These are phyloP conservation scores for Falcaria lacertinaria DNA, from an alignment of 2,888 invertebrate species.

Conservation along the genomic window DNA sequence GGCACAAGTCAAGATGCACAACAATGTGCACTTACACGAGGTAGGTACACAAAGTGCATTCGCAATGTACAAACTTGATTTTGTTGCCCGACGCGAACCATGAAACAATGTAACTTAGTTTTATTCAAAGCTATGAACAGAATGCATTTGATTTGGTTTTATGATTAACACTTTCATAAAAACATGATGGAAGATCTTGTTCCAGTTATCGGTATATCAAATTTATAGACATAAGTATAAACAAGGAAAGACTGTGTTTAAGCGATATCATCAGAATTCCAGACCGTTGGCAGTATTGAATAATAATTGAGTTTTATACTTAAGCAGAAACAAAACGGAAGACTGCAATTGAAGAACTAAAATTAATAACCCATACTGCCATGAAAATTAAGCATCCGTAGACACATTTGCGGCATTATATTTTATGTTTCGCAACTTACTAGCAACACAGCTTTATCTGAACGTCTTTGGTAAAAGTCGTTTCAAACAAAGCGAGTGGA, in stretches of 20 bases:
- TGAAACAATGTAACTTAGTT: neutral
- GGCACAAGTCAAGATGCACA: neutral
- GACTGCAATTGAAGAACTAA: neutral
- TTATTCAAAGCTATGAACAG: neutral
- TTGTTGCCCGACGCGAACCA: neutral
- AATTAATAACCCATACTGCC: neutral
- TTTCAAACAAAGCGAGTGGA: neutral
- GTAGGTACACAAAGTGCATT: neutral
- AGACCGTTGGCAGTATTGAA: too few species aligned
- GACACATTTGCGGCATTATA: neutral
- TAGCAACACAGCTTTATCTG: neutral
- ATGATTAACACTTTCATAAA: too few species aligned
- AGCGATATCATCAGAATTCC: too few species aligned
- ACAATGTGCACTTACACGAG: neutral
- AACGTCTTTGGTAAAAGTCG: neutral
- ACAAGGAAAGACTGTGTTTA: too few species aligned
- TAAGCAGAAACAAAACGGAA: too few species aligned
- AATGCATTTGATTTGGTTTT: neutral
- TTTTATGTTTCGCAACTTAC: neutral
- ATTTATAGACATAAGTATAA: too few species aligned
- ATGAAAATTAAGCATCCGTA: neutral
- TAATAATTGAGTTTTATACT: too few species aligned
- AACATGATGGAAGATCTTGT: too few species aligned
- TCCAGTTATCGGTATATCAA: too few species aligned
- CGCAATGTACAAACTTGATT: neutral